Evolutionary conservation across 2,888 invertebrate species (phyloP).

Genomic region (Mimas tiliae): DNA sequence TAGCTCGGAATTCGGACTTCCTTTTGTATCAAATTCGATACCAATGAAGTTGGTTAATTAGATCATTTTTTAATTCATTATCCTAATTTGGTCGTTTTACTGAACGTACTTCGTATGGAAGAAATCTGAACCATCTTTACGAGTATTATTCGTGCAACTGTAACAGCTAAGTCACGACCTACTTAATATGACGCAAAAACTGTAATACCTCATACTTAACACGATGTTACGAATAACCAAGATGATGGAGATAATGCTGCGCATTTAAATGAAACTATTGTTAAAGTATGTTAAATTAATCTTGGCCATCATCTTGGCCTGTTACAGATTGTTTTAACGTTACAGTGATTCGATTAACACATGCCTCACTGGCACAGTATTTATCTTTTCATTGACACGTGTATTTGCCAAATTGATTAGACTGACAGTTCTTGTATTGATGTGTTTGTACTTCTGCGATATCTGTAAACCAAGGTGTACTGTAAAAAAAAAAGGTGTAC

Average conservation of each 20-base stretch:
- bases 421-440: background rate
- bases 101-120: background rate
- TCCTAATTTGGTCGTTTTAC: background rate
- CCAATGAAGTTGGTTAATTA: too few species aligned
- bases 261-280: background rate
- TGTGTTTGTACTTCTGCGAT: background rate
- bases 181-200: constrained; percentile 12
- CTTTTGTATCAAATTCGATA: too few species aligned
- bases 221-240: too few species aligned
- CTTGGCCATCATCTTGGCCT: too few species aligned
- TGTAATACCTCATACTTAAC: background rate
- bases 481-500: too few species aligned
- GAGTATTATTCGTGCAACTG: background rate
- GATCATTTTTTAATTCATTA: too few species aligned
- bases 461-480: too few species aligned
- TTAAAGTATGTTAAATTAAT: background rate
- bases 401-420: background rate
- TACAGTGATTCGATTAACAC: background rate
- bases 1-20: too few species aligned
- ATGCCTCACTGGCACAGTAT: background rate
- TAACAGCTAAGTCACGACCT: constrained; percentile 3
- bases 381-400: background rate
- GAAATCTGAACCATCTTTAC: background rate
- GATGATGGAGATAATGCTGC: background rate
- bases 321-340: background rate